These are phyloP conservation scores for Drosophila sordidula DNA, from an alignment of 2,888 invertebrate species.

Conservation along the genomic window DNA sequence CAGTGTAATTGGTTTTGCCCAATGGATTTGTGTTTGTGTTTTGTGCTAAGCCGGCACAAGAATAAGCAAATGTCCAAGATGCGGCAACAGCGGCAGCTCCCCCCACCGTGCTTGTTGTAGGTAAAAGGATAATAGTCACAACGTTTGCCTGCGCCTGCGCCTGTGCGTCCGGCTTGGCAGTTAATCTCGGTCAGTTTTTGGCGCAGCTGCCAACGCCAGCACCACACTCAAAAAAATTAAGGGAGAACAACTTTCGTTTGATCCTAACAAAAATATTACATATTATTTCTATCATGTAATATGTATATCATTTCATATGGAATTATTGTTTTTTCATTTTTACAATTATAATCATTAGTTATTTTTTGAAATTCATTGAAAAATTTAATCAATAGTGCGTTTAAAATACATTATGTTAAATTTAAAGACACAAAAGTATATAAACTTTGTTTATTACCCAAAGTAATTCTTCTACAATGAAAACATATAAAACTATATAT, in stretches of 20 bases:
- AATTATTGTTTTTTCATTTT: too few species aligned
- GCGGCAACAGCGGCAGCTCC: slow-evolving; percentile 14
- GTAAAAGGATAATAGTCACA: slow-evolving; percentile 72
- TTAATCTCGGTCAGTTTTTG: slow-evolving; percentile 59
- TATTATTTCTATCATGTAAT: too few species aligned
- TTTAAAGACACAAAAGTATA: too few species aligned
- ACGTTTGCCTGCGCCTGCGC: slow-evolving; percentile 22
- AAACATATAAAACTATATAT: too few species aligned
- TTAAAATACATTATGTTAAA: too few species aligned
- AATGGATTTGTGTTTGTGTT: slow-evolving; percentile 20
- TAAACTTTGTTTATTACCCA: too few species aligned
- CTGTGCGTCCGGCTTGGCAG: slow-evolving; percentile 19
- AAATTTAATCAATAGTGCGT: too few species aligned
- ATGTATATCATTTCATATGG: too few species aligned
- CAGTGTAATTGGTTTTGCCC: slow-evolving; percentile 2
- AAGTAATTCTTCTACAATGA: too few species aligned
- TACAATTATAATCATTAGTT: too few species aligned
- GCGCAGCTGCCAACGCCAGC: slow-evolving; percentile 52
- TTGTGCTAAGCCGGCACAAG: slow-evolving; percentile 1
- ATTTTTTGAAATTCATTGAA: too few species aligned
- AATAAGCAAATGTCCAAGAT: slow-evolving; percentile 29
- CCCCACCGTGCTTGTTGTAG: slow-evolving; percentile 10
- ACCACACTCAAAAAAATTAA: slow-evolving; percentile 10
- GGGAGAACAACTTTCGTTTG: neutral
- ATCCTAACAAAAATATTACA: too few species aligned